Base-by-base conservation (phyloP, 1,140 invertebrate genomes). In the Drosophila nigromelanica region DNA sequence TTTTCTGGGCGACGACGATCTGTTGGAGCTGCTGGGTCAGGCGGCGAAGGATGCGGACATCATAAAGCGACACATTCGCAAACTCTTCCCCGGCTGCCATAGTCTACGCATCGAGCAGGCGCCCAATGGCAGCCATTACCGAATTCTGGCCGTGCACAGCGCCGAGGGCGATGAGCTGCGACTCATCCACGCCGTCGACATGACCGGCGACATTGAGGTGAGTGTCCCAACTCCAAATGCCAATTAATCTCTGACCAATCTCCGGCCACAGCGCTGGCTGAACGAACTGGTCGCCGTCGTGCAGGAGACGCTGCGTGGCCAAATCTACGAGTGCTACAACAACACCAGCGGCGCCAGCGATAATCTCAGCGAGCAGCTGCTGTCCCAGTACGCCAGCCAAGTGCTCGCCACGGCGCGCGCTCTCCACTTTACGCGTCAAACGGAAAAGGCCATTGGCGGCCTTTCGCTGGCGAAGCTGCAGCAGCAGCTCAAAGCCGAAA, bases 1-100 rank as follows among this genome's bases (percentile, higher is more conserved):
- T 89, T 99, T 99, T 89, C 94, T 99, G 73, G 98, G 98, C 76
- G 98, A 99, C 90, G 98, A 99, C 90, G 98, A 99, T 93, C 93
- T 99, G 39, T 92, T 99, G 30, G 98, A 99, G 93, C 95, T 99
- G 55, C 93, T 98, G 0, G 97, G 97, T 0, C 97, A 98, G 92
- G 96, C 96, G 0, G 97, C 96, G 0, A 97, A 97, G 81, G 96
- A 96, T 52, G 86, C 90, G 24, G 94, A 94, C 55, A 96, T 99
- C 0, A 96, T 99, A 87, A 97, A 99, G 92, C 94, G 95, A 0
- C 98, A 99, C 92, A 93, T 99, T 74, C 98, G 98, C 81, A 99
- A 99, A 93, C 92, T 99, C 12, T 99, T 98, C 92, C 96, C 97
- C 61, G 98, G 98, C 3, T 96, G 99, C 60, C 94, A 96, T 80